A percentile compares a stretch with the other conserved stretches of the same genome.
These are phyloP conservation scores for Coelinius sp. DNA, from an alignment of 2,888 invertebrate genomes.

Conservation along the genomic window DNA sequence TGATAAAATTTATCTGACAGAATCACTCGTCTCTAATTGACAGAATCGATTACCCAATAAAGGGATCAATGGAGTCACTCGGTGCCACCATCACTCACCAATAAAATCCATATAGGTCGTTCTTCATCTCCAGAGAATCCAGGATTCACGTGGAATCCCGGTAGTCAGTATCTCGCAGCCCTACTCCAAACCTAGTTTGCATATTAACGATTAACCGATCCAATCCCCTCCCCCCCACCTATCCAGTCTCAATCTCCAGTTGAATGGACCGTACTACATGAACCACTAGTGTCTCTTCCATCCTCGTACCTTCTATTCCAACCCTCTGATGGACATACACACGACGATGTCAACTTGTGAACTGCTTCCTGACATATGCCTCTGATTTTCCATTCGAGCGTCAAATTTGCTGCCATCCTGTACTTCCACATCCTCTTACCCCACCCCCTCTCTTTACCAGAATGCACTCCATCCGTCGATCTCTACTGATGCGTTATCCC, in stretches of 20 bases:
- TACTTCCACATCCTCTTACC: neutral
- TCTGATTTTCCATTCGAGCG: constrained; percentile 59
- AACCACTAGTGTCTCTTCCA: constrained; percentile 40
- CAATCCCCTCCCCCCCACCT: constrained; percentile 4
- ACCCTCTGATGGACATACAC: constrained; percentile 55
- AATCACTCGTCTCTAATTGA: constrained; percentile 8
- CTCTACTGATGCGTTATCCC: constrained; percentile 23
- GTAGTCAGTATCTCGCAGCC: constrained; percentile 30
- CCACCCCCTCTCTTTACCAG: neutral
- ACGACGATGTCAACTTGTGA: constrained; percentile 59
- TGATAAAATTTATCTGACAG: neutral
- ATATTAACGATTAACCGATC: constrained; percentile 52
- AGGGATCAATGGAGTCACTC: constrained; percentile 12
- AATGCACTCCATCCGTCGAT: constrained; percentile 8
- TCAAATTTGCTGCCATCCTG: constrained; percentile 50
- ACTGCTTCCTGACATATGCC: constrained; percentile 52
- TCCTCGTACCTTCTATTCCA: constrained; percentile 28
- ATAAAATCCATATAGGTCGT: neutral
- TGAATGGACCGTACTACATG: constrained; percentile 39
- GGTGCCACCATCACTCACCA: constrained; percentile 10
- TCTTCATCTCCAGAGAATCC: neutral
- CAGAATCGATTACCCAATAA: neutral
- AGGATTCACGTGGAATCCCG: constrained; percentile 3
- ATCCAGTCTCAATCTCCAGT: constrained; percentile 11
- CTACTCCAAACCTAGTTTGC: constrained; percentile 48